phyloP scores from a whole-genome alignment of 2,888 invertebrate genomes.

The Sesia bembeciformis region DNA sequence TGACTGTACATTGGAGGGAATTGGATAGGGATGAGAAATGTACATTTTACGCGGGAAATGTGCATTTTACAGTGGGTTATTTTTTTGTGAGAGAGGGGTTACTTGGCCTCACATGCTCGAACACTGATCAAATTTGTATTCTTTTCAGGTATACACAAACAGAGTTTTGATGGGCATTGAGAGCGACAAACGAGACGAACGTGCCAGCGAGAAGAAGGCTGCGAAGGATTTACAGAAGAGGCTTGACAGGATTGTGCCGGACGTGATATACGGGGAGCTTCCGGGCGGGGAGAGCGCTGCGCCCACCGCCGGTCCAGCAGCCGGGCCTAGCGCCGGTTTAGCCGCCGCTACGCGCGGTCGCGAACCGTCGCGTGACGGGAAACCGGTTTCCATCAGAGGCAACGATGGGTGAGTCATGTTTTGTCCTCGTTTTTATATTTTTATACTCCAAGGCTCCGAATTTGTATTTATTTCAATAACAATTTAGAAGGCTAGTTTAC shows the following conservation, averaged over 20 bases:
- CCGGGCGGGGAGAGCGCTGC: constrained; percentile 11
- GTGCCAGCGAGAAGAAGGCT: constrained; percentile 8
- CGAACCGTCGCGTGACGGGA: constrained; percentile 2
- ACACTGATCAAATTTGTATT: too few relatives aligned
- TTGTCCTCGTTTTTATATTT: neutral
- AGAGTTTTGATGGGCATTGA: constrained; percentile 1
- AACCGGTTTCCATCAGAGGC: constrained; percentile 47
- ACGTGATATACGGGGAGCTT: constrained; percentile 71
- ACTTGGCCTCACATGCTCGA: too few relatives aligned
- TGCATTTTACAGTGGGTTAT: too few relatives aligned
- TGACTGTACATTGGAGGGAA: too few relatives aligned
- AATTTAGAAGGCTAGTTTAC: too few relatives aligned
- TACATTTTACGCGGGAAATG: too few relatives aligned
- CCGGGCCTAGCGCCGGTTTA: too few relatives aligned
- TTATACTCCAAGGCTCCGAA: neutral
- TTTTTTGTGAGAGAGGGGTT: too few relatives aligned
- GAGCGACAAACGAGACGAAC: constrained; percentile 12
- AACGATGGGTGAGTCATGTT: constrained; percentile 34
- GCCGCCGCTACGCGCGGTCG: too few relatives aligned
- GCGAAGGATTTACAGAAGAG: constrained; percentile 25
- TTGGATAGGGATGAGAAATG: too few relatives aligned
- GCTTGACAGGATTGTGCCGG: constrained; percentile 55
- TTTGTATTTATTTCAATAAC: too few relatives aligned
- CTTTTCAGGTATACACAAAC: too few relatives aligned
- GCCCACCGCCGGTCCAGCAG: neutral